Conservation (phyloP, 1,140 invertebrate genomes). For the Procambarus clarkii region DNA sequence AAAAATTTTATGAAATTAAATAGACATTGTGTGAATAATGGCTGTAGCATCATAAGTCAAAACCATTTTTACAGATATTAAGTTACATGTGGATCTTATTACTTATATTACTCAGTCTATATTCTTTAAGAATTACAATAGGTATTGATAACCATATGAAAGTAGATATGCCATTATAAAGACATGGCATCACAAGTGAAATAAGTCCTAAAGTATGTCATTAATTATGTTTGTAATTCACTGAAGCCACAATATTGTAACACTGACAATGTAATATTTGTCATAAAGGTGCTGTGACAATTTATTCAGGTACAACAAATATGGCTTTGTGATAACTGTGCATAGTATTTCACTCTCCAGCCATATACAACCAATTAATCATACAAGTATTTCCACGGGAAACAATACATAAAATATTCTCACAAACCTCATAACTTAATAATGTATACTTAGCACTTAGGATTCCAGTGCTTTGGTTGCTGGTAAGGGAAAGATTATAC, state of each 20-base stretch:
- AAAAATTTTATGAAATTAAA: background rate
- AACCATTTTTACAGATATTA: background rate
- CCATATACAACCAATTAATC: background rate
- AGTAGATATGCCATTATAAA: background rate
- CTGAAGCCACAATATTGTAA: background rate
- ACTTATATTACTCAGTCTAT: background rate
- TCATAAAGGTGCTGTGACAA: background rate
- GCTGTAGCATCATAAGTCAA: background rate
- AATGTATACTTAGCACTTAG: background rate
- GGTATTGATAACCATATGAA: background rate
- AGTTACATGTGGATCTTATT: background rate
- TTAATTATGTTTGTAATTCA: background rate
- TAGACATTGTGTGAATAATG: background rate
- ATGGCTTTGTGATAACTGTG: slow-evolving; percentile 5
- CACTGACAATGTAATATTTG: background rate
- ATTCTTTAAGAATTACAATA: background rate
- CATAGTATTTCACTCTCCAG: slow-evolving; percentile 9
- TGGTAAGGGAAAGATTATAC: background rate
- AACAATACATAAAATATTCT: slow-evolving; percentile 4
- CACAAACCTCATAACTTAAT: background rate
- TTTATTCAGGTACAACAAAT: background rate
- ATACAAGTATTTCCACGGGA: slow-evolving; percentile 5
- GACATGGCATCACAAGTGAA: too few species aligned
- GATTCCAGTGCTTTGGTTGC: background rate
- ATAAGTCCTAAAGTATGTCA: too few species aligned